Evolutionary conservation across 2,113 vertebrate genomes (phyloP), one percentile per base, ranked within the genome.

Genomic region (Nesospiza acunhae): DNA sequence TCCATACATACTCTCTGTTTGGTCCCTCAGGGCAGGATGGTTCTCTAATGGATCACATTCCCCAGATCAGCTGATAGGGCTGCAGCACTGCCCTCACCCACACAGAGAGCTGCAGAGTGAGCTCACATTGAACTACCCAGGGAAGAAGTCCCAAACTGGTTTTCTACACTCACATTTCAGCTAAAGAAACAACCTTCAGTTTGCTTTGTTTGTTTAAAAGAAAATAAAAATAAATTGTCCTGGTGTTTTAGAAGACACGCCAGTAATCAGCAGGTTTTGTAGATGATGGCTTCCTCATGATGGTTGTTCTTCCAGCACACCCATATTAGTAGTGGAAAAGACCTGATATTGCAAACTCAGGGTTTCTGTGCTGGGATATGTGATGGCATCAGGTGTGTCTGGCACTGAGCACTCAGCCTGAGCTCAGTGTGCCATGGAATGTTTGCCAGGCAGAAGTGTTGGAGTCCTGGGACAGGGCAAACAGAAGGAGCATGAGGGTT

Each of bases 21-120:
- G 64, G 44, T 95, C 87, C 80, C 87, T 72, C 47, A 14, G 73
- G 95, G 79, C 88, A 87, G 70, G 72, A 56, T 74, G 82, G 41
- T 37, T 85, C 85, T 55, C 90, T 85, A 88, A 47, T 81, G 92
- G 64, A 63, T 79, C 56, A 22, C 50, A 35, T 96, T 67, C 63
- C 85, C 0, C 0, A 86, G 80, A 72, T 86, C 42, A 85, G 26
- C 68, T 64, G 59, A 50, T 53, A 28, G 56, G 30, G 60, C 56
- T 90, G 73, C 87, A 42, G 31, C 84, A 10, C 19, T 79, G 46
- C 78, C 84, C 60, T 81, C 41, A 47, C 47, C 67, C 75, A 27
- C 74, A 44, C 53, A 20, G 49, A 49, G 47, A 42, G 84, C 59
- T 87, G 55, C 85, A 46, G 52, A 82, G 64, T n/a, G 47, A 89